These are phyloP conservation scores for Salpingus planirostris DNA, from an alignment of 2,888 invertebrate genomes.

Conservation along the genomic window DNA sequence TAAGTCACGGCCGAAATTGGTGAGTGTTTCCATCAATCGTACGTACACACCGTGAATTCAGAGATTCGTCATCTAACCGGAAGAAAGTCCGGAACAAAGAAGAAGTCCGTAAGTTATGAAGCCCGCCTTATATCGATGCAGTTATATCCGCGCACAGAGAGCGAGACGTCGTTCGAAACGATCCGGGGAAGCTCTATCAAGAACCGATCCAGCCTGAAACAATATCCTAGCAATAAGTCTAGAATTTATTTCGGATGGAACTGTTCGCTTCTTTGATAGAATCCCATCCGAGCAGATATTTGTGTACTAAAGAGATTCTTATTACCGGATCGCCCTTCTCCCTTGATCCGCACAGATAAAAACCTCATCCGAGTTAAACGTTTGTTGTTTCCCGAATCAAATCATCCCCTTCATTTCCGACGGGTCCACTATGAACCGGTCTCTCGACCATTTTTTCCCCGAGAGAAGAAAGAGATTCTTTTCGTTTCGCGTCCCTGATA, in stretches of 20 bases:
- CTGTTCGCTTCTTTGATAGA: slow-evolving; percentile 30
- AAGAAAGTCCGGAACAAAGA: slow-evolving; percentile 9
- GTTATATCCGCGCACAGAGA: slow-evolving; percentile 20
- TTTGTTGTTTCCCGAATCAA: slow-evolving; percentile 22
- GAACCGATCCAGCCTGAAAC: slow-evolving; percentile 32
- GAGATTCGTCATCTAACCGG: slow-evolving; percentile 14
- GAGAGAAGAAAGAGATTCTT: too few species aligned
- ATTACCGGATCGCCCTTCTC: slow-evolving; percentile 27
- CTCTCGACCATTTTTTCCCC: too few species aligned
- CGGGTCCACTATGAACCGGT: too few species aligned
- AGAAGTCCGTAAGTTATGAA: slow-evolving; percentile 24
- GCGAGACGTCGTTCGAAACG: slow-evolving; percentile 20
- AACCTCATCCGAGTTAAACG: slow-evolving; percentile 33
- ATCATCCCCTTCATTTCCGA: too few species aligned
- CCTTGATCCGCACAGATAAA: slow-evolving; percentile 28
- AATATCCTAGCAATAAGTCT: slow-evolving; percentile 33
- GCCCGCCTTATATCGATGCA: slow-evolving; percentile 24
- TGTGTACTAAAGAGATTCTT: slow-evolving; percentile 35
- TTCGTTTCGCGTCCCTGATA: too few species aligned
- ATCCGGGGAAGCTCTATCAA: slow-evolving; percentile 30
- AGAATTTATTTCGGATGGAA: slow-evolving; percentile 33
- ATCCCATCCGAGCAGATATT: slow-evolving; percentile 30
- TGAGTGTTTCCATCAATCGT: slow-evolving; percentile 5
- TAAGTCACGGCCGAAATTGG: slow-evolving; percentile 5
- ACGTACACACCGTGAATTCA: slow-evolving; percentile 3